Base-by-base conservation (phyloP, 2,113 vertebrate genomes). In the Cariama cristata region DNA sequence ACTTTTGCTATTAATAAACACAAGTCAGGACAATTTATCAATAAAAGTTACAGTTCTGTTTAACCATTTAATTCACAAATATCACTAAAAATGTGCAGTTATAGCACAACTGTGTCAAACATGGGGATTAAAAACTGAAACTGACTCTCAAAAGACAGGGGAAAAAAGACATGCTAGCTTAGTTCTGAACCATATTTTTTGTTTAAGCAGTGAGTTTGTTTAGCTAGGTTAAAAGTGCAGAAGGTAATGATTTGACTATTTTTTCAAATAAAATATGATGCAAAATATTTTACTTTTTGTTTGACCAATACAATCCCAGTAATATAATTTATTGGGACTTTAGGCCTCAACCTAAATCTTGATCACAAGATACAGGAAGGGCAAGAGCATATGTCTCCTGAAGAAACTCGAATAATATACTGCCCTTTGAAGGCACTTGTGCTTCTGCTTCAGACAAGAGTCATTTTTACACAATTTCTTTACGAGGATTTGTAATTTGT, bases 401-500 rank as follows among this genome's bases (percentile, higher is more conserved):
- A 97, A 97, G 96, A 79, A 74, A 91, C 77, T 38, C 72, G 7
- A 80, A 82, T 58, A 94, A 68, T 52, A 58, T 74, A 92, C 86
- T 97, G 97, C 98, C 98, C 98, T 95, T 72, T 49, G 97, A 98
- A 98, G 98, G 98, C 98, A 98, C 98, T 98, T 98, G 98, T 98
- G 98, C 98, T 98, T 98, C 97, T 98, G 96, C 97, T 97, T 97
- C 96, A 56, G 60, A 84, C 79, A 86, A 95, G 93, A 97, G 88
- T 97, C 19, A 82, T 52, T 95, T 92, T 56, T 56, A 72, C 6
- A 85, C 24, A 15, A 81, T 60, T 79, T 93, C 64, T 30, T 58
- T 59, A 86, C 0, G 21, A 76, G 86, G 86, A 85, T 76, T 81
- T 71, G 0, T 47, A 55, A 87, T 93, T 93, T 97, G 28, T 83